Conservation (phyloP, 2,888 invertebrate genomes). For the Drosophila rubida region DNA sequence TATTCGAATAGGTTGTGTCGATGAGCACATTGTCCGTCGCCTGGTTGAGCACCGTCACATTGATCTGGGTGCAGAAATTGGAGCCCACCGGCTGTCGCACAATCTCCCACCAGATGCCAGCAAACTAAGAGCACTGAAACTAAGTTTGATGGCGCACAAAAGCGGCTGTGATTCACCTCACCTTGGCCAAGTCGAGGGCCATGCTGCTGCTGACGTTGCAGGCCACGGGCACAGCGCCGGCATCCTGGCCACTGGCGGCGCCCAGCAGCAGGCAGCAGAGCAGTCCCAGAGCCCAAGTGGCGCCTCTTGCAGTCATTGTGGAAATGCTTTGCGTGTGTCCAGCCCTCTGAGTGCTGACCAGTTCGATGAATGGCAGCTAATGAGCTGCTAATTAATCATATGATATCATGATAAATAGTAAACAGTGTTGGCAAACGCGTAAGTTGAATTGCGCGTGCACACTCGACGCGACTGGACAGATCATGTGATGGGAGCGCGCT, state of each 20-base stretch:
- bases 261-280: constrained; percentile 32
- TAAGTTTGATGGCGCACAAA: too few relatives aligned
- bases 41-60: constrained; percentile 41
- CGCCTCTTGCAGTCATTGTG: constrained; percentile 27
- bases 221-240: not conserved
- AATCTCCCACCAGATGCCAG: constrained; percentile 75
- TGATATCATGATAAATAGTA: constrained; percentile 50
- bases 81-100: constrained; percentile 60
- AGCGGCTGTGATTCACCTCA: too few relatives aligned
- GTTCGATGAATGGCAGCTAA: constrained; percentile 23
- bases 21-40: constrained; percentile 43
- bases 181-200: constrained; percentile 47
- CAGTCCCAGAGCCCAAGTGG: constrained; percentile 9
- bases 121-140: constrained; percentile 47
- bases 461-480: not conserved
- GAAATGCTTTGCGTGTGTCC: constrained; percentile 40
- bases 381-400: constrained; percentile 55
- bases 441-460: constrained; percentile 11
- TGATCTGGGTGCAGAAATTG: constrained; percentile 60
- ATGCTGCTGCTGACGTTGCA: constrained; percentile 46
- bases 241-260: constrained; percentile 25
- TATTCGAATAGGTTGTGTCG: constrained; percentile 62
- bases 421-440: constrained; percentile 22
- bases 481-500: constrained; percentile 38
- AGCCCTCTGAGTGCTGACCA: constrained; percentile 16